Percentiles rank a stretch among this genome's conserved stretches.
Evolutionary conservation across 92 coral and sea anemone genomes (phyloP).

Genomic region (Heliopora coerulea): DNA sequence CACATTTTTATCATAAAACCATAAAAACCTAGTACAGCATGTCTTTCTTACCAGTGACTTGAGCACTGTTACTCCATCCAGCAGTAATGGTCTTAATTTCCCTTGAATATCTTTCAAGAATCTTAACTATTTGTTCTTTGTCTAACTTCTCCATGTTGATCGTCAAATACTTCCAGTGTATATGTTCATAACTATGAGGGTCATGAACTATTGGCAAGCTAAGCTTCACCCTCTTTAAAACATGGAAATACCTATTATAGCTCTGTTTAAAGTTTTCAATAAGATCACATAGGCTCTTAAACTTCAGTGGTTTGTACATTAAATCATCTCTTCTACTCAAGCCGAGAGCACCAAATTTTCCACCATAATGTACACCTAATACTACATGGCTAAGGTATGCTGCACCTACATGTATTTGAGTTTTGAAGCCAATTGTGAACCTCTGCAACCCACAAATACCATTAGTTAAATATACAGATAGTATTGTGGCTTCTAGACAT

Average conservation of each 20-base stretch:
- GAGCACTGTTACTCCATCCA: slow-evolving; percentile 15
- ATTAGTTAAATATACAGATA: slow-evolving; percentile 80
- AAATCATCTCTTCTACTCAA: slow-evolving; percentile 94
- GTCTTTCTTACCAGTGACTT: background rate
- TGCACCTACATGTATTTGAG: slow-evolving; percentile 63
- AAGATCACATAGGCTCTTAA: slow-evolving; percentile 57
- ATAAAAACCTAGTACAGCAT: background rate
- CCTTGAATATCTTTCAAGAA: slow-evolving; percentile 29
- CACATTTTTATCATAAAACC: too few relatives aligned
- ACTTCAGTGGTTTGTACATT: slow-evolving; percentile 91
- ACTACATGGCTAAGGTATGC: slow-evolving; percentile 77
- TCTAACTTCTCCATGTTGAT: slow-evolving; percentile 32
- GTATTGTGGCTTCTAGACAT: slow-evolving; percentile 92
- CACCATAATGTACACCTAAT: slow-evolving; percentile 73
- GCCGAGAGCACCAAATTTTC: slow-evolving; percentile 89
- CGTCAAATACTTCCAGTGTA: slow-evolving; percentile 71
- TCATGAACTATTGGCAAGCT: slow-evolving; percentile 93
- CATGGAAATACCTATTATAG: slow-evolving; percentile 65
- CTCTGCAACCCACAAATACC: slow-evolving; percentile 79
- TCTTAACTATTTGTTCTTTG: slow-evolving; percentile 20
- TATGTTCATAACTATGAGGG: slow-evolving; percentile 89
- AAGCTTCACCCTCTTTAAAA: slow-evolving; percentile 83
- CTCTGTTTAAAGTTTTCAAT: slow-evolving; percentile 31
- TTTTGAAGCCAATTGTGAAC: slow-evolving; percentile 91
- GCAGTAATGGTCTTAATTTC: slow-evolving; percentile 7